phyloP scores from a whole-genome alignment of 2,797 vertebrate genomes.

The Lagodon rhomboides region DNA sequence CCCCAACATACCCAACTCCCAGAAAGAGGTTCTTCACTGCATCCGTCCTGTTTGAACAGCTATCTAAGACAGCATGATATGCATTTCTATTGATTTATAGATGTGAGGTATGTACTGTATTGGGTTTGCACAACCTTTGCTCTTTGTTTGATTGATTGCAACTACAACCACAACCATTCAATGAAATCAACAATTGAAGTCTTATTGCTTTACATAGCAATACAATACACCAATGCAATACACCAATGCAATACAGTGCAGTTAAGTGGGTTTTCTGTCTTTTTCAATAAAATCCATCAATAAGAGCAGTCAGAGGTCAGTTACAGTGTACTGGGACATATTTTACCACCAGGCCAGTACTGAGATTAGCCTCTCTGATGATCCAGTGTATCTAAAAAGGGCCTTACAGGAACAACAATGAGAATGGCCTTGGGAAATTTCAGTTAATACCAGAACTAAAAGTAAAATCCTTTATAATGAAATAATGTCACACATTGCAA shows the following conservation, averaged over 20 bases:
- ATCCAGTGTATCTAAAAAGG: conserved; percentile 9
- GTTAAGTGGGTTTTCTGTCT: conserved; percentile 18
- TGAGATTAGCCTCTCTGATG: conserved; percentile 32
- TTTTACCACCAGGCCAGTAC: background rate
- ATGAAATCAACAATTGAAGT: background rate
- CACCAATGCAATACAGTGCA: background rate
- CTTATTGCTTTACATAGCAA: background rate
- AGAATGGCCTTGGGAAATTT: background rate
- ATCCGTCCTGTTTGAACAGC: background rate
- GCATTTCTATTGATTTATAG: background rate
- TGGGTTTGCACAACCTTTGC: background rate
- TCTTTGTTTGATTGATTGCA: background rate
- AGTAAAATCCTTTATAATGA: conserved; percentile 47
- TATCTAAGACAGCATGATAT: background rate
- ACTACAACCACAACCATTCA: background rate
- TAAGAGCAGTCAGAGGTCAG: conserved; percentile 31
- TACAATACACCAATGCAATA: background rate
- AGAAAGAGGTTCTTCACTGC: background rate
- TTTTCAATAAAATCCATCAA: conserved; percentile 31
- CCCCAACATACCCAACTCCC: background rate
- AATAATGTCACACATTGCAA: conserved; percentile 26
- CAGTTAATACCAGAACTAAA: conserved; percentile 37
- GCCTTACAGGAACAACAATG: conserved; percentile 2
- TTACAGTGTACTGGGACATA: conserved; percentile 1
- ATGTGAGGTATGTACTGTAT: background rate